Evolutionary conservation across 2,113 vertebrate genomes (phyloP).

Genomic region (Sylvilagus bachmani): DNA sequence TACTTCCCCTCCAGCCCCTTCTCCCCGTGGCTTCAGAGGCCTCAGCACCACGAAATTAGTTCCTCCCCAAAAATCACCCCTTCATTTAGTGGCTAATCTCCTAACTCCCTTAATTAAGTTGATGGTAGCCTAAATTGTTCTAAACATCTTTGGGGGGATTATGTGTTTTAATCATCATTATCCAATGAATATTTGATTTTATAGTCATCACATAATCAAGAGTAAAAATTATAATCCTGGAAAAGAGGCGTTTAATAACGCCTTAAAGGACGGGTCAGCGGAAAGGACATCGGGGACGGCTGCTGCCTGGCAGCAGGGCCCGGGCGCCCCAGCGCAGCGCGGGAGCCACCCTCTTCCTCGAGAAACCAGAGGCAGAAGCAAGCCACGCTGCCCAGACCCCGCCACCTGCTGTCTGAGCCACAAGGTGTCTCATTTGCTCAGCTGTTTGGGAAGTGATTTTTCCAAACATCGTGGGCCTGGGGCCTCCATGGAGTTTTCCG

Average conservation of each 20-base stretch:
- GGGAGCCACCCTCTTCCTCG: neutral
- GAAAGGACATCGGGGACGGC: slow-evolving; percentile 83
- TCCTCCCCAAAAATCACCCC: slow-evolving; percentile 79
- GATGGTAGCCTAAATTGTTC: slow-evolving; percentile 89
- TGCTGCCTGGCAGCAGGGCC: neutral
- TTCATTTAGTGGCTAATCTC: slow-evolving; percentile 85
- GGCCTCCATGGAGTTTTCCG: neutral
- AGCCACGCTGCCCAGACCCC: accelerated
- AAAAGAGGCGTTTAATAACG: slow-evolving; percentile 88
- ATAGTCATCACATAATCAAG: slow-evolving; percentile 88
- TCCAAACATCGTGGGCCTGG: neutral
- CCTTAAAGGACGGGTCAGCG: slow-evolving; percentile 84
- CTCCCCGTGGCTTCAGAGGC: slow-evolving; percentile 48
- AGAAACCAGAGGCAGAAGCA: neutral
- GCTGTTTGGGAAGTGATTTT: neutral
- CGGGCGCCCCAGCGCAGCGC: slow-evolving; percentile 75
- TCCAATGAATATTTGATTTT: slow-evolving; percentile 87
- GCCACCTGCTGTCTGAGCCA: neutral
- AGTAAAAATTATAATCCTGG: slow-evolving; percentile 89
- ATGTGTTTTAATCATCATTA: slow-evolving; percentile 91
- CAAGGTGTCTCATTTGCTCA: slow-evolving; percentile 17
- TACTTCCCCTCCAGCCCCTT: neutral
- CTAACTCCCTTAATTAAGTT: slow-evolving; percentile 87
- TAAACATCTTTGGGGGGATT: slow-evolving; percentile 91
- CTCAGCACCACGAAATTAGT: slow-evolving; percentile 67